These are phyloP conservation scores for Temnothorax longispinosus DNA, from an alignment of 1,140 invertebrate species.

Conservation along the genomic window DNA sequence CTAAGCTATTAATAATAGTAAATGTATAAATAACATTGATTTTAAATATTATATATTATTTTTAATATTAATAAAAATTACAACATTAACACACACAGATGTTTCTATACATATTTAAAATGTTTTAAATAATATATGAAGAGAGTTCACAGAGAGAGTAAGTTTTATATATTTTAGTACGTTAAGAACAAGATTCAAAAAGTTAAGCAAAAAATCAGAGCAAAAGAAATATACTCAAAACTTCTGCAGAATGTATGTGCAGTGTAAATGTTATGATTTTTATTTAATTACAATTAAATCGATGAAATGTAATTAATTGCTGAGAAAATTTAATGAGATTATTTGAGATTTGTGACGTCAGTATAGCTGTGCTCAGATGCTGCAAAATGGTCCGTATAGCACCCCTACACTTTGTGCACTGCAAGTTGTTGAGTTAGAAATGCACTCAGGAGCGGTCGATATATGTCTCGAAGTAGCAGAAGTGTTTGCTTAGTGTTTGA, in stretches of 20 bases:
- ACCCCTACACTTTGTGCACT: slow-evolving; percentile 35
- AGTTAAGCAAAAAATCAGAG: background rate
- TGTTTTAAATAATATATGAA: background rate
- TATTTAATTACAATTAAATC: background rate
- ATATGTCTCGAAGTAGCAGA: slow-evolving; percentile 51
- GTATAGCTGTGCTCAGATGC: slow-evolving; percentile 29
- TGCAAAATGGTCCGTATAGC: slow-evolving; percentile 44
- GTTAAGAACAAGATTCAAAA: background rate
- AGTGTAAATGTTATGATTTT: background rate
- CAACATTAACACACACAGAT: background rate
- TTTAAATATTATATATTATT: background rate
- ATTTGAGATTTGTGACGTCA: slow-evolving; percentile 5
- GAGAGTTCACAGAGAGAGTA: background rate
- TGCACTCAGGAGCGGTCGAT: slow-evolving; percentile 57
- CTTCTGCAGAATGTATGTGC: background rate
- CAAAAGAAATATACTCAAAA: background rate
- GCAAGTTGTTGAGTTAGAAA: slow-evolving; percentile 55
- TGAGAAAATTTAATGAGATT: slow-evolving; percentile 15
- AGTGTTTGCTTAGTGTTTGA: slow-evolving; percentile 59
- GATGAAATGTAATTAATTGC: background rate
- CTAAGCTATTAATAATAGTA: background rate
- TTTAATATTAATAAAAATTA: background rate
- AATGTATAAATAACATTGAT: background rate
- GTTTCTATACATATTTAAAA: background rate
- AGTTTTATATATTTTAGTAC: background rate